Conservation (phyloP, 2,888 invertebrate species). For the Dorcus parallelipipedus region DNA sequence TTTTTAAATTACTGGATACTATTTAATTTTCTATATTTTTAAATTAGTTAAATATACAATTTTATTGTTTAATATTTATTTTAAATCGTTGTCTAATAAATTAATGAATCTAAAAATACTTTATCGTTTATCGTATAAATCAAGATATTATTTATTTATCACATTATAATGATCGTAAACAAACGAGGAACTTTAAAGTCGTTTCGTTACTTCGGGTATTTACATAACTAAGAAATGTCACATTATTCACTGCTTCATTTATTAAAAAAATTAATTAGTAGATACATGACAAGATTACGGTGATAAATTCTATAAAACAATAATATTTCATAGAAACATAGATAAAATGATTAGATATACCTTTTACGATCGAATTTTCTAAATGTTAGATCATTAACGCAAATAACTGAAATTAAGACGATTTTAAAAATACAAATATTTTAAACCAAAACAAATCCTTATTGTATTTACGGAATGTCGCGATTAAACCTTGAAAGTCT, state of each 20-base stretch:
- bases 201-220: no score
- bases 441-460: background rate
- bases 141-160: no score
- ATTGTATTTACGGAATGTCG: background rate
- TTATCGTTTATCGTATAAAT: no score
- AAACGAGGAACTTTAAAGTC: no score
- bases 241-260: background rate
- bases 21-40: no score
- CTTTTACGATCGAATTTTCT: conserved; percentile 5
- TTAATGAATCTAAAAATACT: no score
- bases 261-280: background rate
- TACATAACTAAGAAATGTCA: no score
- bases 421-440: background rate
- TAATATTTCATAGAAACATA: background rate
- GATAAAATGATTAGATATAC: conserved; percentile 9
- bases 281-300: background rate
- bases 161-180: no score
- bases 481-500: background rate
- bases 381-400: conserved; percentile 3
- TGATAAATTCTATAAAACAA: background rate
- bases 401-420: background rate
- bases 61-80: no score
- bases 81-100: no score
- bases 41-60: no score
- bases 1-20: no score